Percentiles rank a stretch among this genome's conserved stretches.
These are phyloP conservation scores for Brienomyrus brachyistius DNA, from an alignment of 2,113 vertebrate species.

Conservation along the genomic window DNA sequence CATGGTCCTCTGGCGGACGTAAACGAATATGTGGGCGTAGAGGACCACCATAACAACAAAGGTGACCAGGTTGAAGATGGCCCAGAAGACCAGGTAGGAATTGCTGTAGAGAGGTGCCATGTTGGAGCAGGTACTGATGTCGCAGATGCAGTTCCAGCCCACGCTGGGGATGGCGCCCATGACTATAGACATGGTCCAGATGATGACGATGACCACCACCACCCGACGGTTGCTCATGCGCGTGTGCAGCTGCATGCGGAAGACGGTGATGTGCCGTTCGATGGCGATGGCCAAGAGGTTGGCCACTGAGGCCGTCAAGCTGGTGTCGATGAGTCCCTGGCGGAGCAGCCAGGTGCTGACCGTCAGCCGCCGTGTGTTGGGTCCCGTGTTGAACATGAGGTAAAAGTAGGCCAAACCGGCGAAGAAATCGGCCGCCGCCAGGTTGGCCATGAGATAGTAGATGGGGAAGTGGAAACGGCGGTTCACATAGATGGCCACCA, in stretches of 20 bases:
- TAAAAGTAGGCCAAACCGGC: conserved; percentile 98
- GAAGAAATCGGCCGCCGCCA: conserved; percentile 97
- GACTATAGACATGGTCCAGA: conserved; percentile 98
- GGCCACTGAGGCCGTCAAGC: conserved; percentile 90
- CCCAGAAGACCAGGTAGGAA: conserved; percentile 97
- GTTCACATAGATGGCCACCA: conserved; percentile 98
- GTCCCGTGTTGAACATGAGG: conserved; percentile 98
- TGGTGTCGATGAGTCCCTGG: conserved; percentile 95
- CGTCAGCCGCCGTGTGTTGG: conserved; percentile 87
- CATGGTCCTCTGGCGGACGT: conserved; percentile 97
- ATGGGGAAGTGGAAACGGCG: conserved; percentile 97
- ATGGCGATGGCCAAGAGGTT: conserved; percentile 95
- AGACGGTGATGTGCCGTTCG: conserved; percentile 95
- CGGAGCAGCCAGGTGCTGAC: conserved; percentile 95
- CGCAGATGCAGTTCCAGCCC: conserved; percentile 98
- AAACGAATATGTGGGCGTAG: conserved; percentile 97
- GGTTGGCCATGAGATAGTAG: conserved; percentile 98
- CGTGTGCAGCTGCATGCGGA: conserved; percentile 97
- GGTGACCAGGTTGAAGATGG: conserved; percentile 94
- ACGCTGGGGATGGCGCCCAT: conserved; percentile 96
- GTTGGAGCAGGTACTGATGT: conserved; percentile 81
- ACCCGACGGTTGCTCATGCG: conserved; percentile 96
- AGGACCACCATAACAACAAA: conserved; percentile 98
- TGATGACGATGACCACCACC: conserved; percentile 94
- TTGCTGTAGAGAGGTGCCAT: conserved; percentile 98